phyloP scores from a whole-genome alignment of 2,888 invertebrate species.

The Gymnocheta viridis region DNA sequence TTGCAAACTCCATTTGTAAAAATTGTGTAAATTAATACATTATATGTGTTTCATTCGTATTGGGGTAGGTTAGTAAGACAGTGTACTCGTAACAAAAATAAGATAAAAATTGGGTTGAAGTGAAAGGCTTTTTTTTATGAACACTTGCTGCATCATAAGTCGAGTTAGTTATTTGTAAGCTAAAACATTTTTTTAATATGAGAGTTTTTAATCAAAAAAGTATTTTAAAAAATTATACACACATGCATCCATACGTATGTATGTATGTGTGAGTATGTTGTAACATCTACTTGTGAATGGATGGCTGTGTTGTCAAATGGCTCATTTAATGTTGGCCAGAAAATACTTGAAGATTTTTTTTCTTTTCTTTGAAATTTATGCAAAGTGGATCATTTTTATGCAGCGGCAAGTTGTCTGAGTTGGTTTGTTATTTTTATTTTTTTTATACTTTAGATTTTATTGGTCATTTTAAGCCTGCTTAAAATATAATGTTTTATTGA shows the following conservation, averaged over 20 bases:
- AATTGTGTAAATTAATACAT: constrained; percentile 19
- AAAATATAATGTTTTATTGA: neutral
- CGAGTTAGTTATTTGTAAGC: neutral
- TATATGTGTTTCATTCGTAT: neutral
- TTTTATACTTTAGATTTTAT: neutral
- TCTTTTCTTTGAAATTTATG: neutral
- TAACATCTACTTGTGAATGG: constrained; percentile 1
- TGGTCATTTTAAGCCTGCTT: neutral
- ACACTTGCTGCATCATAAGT: constrained; percentile 7
- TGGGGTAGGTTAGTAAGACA: constrained; percentile 50
- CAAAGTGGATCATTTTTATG: constrained; percentile 20
- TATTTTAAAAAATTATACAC: neutral
- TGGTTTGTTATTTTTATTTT: constrained; percentile 13
- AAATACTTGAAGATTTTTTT: neutral
- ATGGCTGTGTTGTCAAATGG: neutral
- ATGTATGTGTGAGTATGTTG: too few relatives aligned
- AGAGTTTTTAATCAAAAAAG: neutral
- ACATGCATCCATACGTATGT: too few relatives aligned
- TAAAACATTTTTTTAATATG: neutral
- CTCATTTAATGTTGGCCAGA: neutral
- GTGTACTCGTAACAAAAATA: neutral
- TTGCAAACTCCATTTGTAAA: neutral
- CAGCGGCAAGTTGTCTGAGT: neutral
- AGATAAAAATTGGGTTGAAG: constrained; percentile 34
- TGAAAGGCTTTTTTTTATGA: constrained; percentile 60